These are phyloP conservation scores for Elaphurus davidianus DNA, from an alignment of 2,113 vertebrate genomes.

Conservation along the genomic window DNA sequence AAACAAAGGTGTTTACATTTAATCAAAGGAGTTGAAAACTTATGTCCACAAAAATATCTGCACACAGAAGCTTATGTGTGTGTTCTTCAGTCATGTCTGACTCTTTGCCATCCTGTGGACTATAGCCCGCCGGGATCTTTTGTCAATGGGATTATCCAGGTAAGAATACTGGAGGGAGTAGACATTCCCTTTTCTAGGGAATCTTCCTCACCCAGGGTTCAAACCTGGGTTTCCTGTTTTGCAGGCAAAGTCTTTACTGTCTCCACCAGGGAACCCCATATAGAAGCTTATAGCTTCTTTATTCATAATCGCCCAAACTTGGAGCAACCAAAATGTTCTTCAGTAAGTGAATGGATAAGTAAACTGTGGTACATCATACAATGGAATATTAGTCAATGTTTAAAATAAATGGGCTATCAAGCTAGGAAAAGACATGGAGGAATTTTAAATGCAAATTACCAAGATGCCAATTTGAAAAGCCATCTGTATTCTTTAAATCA, in stretches of 20 bases:
- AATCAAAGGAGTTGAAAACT: neutral
- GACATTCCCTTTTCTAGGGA: neutral
- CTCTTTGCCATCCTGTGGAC: neutral
- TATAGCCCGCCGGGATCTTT: neutral
- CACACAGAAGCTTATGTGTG: neutral
- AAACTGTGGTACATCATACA: neutral
- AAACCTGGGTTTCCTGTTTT: neutral
- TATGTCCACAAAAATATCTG: neutral
- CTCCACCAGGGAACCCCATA: neutral
- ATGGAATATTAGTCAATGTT: neutral
- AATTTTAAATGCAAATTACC: neutral
- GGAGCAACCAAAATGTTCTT: neutral
- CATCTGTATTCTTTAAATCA: neutral
- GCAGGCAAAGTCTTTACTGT: neutral
- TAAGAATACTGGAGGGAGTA: neutral
- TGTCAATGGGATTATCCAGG: neutral
- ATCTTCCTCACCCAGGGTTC: neutral
- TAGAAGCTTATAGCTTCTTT: neutral
- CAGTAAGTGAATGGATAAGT: neutral
- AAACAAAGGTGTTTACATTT: neutral
- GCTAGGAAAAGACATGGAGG: neutral
- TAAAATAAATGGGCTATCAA: neutral
- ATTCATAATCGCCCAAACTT: neutral
- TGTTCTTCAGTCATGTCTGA: neutral
- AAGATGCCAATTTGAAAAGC: neutral